Percentiles rank a stretch among this genome's conserved stretches.
phyloP scores from a whole-genome alignment of 1,140 invertebrate species.

The Brachionus sp. region DNA sequence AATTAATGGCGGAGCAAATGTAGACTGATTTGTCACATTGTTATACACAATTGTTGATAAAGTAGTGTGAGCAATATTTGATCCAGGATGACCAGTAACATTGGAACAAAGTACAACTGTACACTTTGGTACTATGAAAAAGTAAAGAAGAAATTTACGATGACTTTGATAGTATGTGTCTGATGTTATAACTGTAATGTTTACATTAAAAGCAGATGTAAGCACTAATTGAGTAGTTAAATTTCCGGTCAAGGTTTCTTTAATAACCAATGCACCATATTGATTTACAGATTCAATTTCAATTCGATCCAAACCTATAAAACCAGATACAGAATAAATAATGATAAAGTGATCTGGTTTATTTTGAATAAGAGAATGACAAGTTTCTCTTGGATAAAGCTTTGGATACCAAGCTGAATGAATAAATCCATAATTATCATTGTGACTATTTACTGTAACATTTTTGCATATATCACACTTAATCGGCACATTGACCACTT shows the following conservation, averaged over 20 bases:
- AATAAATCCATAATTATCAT: conserved; percentile 38
- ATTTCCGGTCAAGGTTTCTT: conserved; percentile 40
- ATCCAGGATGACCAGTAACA: conserved; percentile 12
- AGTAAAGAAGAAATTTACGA: conserved; percentile 22
- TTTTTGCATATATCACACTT: conserved; percentile 45
- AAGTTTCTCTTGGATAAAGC: conserved; percentile 38
- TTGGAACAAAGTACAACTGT: conserved; percentile 15
- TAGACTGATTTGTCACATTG: background rate
- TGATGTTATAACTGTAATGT: background rate
- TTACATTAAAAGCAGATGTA: conserved; percentile 25
- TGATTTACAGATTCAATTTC: conserved; percentile 30
- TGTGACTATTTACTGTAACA: conserved; percentile 21
- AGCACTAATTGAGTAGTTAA: conserved; percentile 31
- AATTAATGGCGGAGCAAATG: conserved; percentile 20
- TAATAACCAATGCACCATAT: conserved; percentile 32
- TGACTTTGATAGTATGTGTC: conserved; percentile 38
- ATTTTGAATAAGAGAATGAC: conserved; percentile 43
- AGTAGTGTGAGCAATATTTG: background rate
- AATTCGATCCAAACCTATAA: conserved; percentile 37
- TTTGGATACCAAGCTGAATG: conserved; percentile 41
- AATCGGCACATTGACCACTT: conserved; percentile 35
- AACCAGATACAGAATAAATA: conserved; percentile 34
- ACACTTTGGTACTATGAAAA: conserved; percentile 41
- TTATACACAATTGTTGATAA: background rate
- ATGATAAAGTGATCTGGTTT: conserved; percentile 44